Evolutionary conservation across 2,888 invertebrate species (phyloP), one percentile per base, ranked within the genome.

Genomic region (Adineta ricciae): DNA sequence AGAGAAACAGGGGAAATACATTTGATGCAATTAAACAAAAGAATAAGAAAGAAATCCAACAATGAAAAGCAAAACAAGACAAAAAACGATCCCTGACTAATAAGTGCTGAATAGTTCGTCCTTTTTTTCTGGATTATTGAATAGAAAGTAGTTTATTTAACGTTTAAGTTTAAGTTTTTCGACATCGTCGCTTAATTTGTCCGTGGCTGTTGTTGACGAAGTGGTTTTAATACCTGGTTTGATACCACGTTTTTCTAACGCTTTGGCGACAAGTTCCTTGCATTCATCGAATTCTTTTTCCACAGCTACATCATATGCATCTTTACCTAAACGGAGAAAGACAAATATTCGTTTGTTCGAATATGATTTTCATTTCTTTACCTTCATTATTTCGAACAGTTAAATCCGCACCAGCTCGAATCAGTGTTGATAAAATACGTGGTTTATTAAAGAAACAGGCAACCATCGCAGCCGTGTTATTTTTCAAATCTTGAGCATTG

Each of bases 271-370:
- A 27, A 84, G 14, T 1, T 52, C 84, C 24, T 83, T 83, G 52
- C 86, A 86, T 50, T 86, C 86, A 83, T 84, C 49, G 41, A 84
- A 83, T 52, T 86, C 86, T 84, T 84, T 86, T 78, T 86, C 86
- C 52, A 83, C 56, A 8, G 86, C 84, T 41, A 86, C 83, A 27
- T 46, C 64, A 36, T 64, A 84, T 38, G 72, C 83, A 49, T 84
- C 84, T 83, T 84, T 84, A 38, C 83, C 84, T 84, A 56, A n/a
- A 24, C 0, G 41, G n/a, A 49, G 24, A 24, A 41, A 46, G 5
- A 21, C 5, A 1, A 82, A n/a, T n/a, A n/a, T n/a, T n/a, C n/a
- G n/a, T n/a, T n/a, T n/a, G n/a, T n/a, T n/a, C n/a, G n/a, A n/a
- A n/a, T n/a, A n/a, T n/a, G n/a, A n/a, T n/a, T n/a, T n/a, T n/a